phyloP scores from a whole-genome alignment of 2,113 vertebrate genomes.

The Myrmecophaga tridactyla region DNA sequence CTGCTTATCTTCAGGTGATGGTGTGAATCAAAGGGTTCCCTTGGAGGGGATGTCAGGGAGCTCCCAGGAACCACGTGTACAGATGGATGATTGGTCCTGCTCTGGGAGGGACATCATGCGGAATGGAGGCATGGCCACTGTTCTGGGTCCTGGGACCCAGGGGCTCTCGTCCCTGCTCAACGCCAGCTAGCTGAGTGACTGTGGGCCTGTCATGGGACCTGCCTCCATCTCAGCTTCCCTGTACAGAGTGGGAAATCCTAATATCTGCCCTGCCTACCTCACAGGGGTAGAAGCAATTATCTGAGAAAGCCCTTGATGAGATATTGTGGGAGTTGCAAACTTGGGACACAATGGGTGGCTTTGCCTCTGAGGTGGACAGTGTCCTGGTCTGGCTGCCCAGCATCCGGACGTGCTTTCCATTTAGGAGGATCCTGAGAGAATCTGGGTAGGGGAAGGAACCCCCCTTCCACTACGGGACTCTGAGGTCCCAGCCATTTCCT shows the following conservation, averaged over 20 bases:
- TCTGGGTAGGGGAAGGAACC: neutral
- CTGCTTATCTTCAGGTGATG: neutral
- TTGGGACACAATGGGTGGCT: neutral
- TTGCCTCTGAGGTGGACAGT: too few species aligned
- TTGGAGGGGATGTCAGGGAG: neutral
- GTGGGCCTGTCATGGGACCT: too few species aligned
- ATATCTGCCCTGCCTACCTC: neutral
- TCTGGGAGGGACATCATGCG: neutral
- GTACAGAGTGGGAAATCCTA: neutral
- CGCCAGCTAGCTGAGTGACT: neutral
- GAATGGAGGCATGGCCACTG: neutral
- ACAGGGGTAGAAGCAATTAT: neutral
- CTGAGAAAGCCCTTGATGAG: neutral
- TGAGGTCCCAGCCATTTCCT: neutral
- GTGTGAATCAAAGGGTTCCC: neutral
- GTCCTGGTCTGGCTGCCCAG: neutral
- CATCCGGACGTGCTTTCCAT: neutral
- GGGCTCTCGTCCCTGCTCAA: neutral
- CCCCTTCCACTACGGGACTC: neutral
- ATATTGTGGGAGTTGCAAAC: neutral
- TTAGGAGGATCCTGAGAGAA: neutral
- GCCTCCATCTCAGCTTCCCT: neutral
- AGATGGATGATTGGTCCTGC: neutral
- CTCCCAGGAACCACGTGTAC: accelerated
- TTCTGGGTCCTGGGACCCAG: neutral